A percentile compares a stretch with the other conserved stretches of the same genome.
phyloP scores from a whole-genome alignment of 2,797 vertebrate genomes.

The Zalophus californianus region DNA sequence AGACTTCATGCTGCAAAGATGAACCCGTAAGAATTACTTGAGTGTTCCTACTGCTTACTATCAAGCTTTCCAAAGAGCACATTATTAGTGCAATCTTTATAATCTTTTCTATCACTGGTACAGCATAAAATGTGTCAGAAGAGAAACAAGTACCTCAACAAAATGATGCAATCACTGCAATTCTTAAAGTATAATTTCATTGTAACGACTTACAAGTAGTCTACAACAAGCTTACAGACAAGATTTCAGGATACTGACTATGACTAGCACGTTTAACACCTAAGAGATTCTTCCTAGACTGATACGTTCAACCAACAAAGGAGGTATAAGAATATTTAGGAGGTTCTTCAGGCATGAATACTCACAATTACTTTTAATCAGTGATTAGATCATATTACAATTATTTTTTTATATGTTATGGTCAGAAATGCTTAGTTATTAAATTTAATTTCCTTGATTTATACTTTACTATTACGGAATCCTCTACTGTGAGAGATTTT shows the following conservation, averaged over 20 bases:
- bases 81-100: slow-evolving; percentile 11
- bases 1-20: background rate
- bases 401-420: slow-evolving; percentile 52
- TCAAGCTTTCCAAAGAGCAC: slow-evolving; percentile 36
- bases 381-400: slow-evolving; percentile 7
- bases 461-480: slow-evolving; percentile 54
- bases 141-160: slow-evolving; percentile 57
- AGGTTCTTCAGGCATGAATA: slow-evolving; percentile 59
- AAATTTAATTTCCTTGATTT: slow-evolving; percentile 48
- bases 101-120: slow-evolving; percentile 55
- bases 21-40: slow-evolving; percentile 49
- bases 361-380: slow-evolving; percentile 55
- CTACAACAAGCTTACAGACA: slow-evolving; percentile 43
- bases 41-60: slow-evolving; percentile 17
- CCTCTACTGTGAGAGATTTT: background rate
- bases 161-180: slow-evolving; percentile 35
- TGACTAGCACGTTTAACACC: slow-evolving; percentile 13
- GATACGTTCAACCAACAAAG: slow-evolving; percentile 19
- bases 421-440: slow-evolving; percentile 64
- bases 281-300: slow-evolving; percentile 37
- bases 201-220: background rate
- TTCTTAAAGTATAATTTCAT: slow-evolving; percentile 45
- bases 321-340: slow-evolving; percentile 34
- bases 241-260: slow-evolving; percentile 1
- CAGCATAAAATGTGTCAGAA: slow-evolving; percentile 46